Conservation (phyloP, 2,888 invertebrate species). For the Pyrrhosoma nymphula region DNA sequence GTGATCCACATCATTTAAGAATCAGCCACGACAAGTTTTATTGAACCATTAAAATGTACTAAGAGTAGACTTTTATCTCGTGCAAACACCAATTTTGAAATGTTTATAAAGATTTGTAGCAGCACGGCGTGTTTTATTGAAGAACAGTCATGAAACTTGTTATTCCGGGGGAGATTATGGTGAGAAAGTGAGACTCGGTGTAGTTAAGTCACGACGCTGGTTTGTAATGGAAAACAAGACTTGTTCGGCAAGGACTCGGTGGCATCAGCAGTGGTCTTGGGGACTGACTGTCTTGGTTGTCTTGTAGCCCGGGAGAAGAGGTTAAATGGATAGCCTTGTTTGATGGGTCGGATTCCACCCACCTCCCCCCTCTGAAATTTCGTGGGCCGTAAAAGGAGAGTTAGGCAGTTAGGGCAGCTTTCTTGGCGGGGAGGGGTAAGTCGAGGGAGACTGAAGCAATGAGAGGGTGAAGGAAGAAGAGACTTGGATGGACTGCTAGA, state of each 20-base stretch:
- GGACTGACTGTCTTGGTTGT: conserved; percentile 30
- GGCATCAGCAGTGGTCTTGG: conserved; percentile 18
- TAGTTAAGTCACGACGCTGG: not conserved
- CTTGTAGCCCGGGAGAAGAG: conserved; percentile 19
- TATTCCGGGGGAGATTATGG: too few species aligned
- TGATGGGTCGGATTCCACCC: conserved; percentile 37
- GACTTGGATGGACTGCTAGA: not conserved
- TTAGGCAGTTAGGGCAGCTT: not conserved
- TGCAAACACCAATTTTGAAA: too few species aligned
- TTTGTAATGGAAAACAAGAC: not conserved
- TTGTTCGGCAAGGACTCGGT: not conserved
- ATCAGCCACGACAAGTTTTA: too few species aligned
- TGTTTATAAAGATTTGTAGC: too few species aligned
- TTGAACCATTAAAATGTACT: too few species aligned
- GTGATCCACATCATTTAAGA: too few species aligned
- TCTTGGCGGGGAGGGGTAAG: not conserved
- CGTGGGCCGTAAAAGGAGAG: conserved; percentile 27
- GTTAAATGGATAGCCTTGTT: conserved; percentile 16
- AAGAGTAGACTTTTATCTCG: too few species aligned
- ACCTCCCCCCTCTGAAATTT: not conserved
- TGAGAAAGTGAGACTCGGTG: not conserved
- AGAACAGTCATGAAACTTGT: too few species aligned
- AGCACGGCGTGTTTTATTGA: too few species aligned
- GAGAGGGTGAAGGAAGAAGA: not conserved
- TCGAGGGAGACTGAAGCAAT: not conserved